These are phyloP conservation scores for Encarsia formosa DNA, from an alignment of 2,888 invertebrate species.

Conservation along the genomic window DNA sequence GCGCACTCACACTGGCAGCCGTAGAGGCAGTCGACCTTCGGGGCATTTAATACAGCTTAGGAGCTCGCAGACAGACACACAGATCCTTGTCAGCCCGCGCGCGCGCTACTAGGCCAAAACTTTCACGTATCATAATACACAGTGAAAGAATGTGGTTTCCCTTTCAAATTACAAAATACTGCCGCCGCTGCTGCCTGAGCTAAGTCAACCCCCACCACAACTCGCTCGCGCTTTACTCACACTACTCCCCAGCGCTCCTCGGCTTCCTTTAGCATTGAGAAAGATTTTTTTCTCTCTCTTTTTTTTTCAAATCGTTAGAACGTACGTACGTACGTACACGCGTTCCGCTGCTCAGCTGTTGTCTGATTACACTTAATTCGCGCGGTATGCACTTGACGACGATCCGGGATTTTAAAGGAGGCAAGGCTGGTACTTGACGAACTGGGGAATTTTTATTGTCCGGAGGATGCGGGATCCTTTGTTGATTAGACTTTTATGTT, in stretches of 20 bases:
- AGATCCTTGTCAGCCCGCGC: background rate
- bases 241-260: too few relatives aligned
- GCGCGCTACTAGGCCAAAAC: constrained; percentile 41
- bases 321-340: too few relatives aligned
- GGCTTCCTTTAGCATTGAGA: constrained; percentile 34
- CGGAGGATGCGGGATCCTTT: too few relatives aligned
- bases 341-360: too few relatives aligned
- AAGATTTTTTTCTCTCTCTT: constrained; percentile 5
- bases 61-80: background rate
- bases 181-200: constrained; percentile 19
- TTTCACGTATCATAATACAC: constrained; percentile 51
- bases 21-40: constrained; percentile 25
- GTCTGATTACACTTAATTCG: too few relatives aligned
- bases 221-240: background rate
- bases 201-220: background rate
- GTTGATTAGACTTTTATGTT: too few relatives aligned
- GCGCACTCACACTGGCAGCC: background rate
- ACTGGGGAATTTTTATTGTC: too few relatives aligned
- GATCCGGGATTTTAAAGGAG: constrained; percentile 21
- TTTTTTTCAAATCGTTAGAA: too few relatives aligned
- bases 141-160: constrained; percentile 50
- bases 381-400: constrained; percentile 21
- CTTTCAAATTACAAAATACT: constrained; percentile 51
- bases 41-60: constrained; percentile 14
- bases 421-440: constrained; percentile 16